Evolutionary conservation across 2,113 vertebrate species (phyloP).

Genomic region (Tor tambroides): DNA sequence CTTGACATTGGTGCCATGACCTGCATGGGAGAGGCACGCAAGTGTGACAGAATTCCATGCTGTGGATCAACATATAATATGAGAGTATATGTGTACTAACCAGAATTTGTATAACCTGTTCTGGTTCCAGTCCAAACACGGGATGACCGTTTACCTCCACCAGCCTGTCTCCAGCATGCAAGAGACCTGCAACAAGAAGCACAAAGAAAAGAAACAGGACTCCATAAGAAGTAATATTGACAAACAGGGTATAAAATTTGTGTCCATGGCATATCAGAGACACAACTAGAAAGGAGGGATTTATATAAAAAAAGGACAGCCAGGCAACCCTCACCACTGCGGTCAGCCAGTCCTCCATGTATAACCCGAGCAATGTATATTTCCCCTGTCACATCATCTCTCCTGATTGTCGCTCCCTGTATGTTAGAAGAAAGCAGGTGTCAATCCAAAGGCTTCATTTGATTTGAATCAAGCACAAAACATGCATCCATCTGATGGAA

Average conservation of each 20-base stretch:
- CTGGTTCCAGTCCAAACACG: slow-evolving; percentile 91
- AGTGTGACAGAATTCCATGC: not conserved
- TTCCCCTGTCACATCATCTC: slow-evolving; percentile 89
- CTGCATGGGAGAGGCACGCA: not conserved
- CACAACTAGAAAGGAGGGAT: not conserved
- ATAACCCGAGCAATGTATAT: slow-evolving; percentile 94
- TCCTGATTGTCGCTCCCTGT: slow-evolving; percentile 96
- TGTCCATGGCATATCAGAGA: not conserved
- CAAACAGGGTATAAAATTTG: not conserved
- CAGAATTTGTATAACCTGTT: slow-evolving; percentile 94
- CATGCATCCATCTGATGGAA: slow-evolving; percentile 1
- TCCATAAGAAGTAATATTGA: not conserved
- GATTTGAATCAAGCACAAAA: not conserved
- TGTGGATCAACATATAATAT: not conserved
- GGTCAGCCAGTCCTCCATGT: slow-evolving; percentile 90
- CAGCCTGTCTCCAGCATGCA: slow-evolving; percentile 93
- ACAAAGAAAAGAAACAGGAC: not conserved
- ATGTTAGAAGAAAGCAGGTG: slow-evolving; percentile 34
- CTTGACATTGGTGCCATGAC: not conserved
- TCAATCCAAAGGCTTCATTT: not conserved
- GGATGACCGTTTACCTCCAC: slow-evolving; percentile 92
- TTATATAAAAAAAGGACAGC: not conserved
- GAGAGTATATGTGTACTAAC: slow-evolving; percentile 67
- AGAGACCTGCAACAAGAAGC: slow-evolving; percentile 76
- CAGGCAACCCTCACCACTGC: slow-evolving; percentile 81